Evolutionary conservation across 2,113 vertebrate genomes (phyloP).

Genomic region (Myrmecobius fasciatus): DNA sequence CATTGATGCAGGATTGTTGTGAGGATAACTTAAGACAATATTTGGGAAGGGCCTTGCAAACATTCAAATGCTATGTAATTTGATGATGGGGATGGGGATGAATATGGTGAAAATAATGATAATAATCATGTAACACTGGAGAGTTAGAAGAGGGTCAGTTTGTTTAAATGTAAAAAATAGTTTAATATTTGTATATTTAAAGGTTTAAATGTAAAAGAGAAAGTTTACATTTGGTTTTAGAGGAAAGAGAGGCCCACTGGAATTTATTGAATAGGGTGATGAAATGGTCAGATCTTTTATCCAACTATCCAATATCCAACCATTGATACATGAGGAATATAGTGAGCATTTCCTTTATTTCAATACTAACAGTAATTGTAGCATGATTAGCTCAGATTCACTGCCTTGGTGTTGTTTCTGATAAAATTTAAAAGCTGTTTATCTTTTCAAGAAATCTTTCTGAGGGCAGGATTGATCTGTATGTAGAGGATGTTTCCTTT

Average conservation of each 20-base stretch:
- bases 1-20: not conserved
- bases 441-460: not conserved
- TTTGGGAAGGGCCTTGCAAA: not conserved
- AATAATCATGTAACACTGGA: not conserved
- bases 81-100: not conserved
- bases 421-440: not conserved
- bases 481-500: not conserved
- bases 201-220: not conserved
- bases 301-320: not conserved
- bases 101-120: too few relatives aligned
- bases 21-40: not conserved
- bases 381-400: not conserved
- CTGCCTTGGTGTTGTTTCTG: not conserved
- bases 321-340: constrained; percentile 14
- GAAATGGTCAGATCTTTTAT: not conserved
- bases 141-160: not conserved
- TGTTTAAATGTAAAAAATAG: too few relatives aligned
- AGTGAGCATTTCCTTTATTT: not conserved
- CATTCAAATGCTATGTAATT: not conserved
- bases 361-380: not conserved
- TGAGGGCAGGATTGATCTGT: not conserved
- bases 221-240: not conserved
- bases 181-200: too few relatives aligned
- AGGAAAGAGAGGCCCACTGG: not conserved
- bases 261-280: not conserved